Evolutionary conservation across 2,888 invertebrate genomes (phyloP), one percentile per base, ranked within the genome.

Genomic region (Ophion costatus): DNA sequence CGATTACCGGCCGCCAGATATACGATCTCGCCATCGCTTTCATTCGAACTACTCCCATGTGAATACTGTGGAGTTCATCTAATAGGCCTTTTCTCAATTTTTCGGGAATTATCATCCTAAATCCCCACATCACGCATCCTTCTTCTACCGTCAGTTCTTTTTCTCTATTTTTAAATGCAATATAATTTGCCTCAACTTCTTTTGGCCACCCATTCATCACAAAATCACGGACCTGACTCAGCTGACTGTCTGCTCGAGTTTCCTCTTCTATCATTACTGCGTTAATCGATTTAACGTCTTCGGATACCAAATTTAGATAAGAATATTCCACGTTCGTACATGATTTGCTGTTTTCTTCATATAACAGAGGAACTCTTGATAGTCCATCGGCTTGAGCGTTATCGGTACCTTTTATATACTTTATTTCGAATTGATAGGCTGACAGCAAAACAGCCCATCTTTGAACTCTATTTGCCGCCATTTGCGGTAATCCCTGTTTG

Each of bases 1-100:
- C 88, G 0, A 88, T 84, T 2, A 33, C 75, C 2, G 87, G 85
- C 88, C 88, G 89, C 88, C 88, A 89, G 6, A 87, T 69, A 45
- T 83, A 85, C 0, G 88, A 87, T 7, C 88, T 61, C 1, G 88
- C 87, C 1, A 88, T 29, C 0, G 83, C 75, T 56, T 88, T 88
- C 75, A 88, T 88, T 42, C 82, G 77, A 0, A 85, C 85, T 0
- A 88, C 82, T 0, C 88, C 87, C 56, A 87, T 74, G 56, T 89
- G 87, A 0, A 77, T 33, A 2, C 69, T 56, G 77, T 88, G 88
- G 0, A 88, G 66, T 70, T 89, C 88, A 0, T 20, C 7, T 38
- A 89, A 69, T 1, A 88, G 6, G 10, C 80, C 67, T 2, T n/a
- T 2, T 29, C 74, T 69, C n/a, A 88, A 17, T 10, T 17, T 14